These are phyloP conservation scores for Planiliza haematocheilus DNA, from an alignment of 2,113 vertebrate genomes.

Conservation along the genomic window DNA sequence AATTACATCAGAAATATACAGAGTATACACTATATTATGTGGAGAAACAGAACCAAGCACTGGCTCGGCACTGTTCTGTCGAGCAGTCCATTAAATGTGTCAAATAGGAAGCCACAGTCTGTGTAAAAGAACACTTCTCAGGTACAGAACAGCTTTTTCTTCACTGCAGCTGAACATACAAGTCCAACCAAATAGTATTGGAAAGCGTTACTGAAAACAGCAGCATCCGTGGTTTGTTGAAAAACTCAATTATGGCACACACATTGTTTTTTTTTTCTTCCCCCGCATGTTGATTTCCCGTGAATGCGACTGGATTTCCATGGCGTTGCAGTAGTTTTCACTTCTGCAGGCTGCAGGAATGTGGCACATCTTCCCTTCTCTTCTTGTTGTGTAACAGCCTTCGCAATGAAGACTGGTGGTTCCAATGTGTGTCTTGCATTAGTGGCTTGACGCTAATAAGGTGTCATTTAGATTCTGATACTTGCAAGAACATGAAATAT, in stretches of 20 bases:
- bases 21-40: no score
- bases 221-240: background rate
- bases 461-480: background rate
- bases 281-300: no score
- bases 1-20: no score
- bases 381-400: conserved; percentile 60
- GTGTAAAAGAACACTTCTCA: conserved; percentile 1
- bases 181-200: background rate
- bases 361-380: conserved; percentile 56
- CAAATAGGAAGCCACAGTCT: background rate
- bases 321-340: conserved; percentile 56
- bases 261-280: background rate
- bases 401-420: conserved; percentile 27
- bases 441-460: background rate
- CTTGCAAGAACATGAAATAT: background rate
- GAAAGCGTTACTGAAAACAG: background rate
- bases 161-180: background rate
- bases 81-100: background rate
- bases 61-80: background rate
- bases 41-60: background rate
- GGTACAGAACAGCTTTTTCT: background rate
- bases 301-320: no score
- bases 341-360: conserved; percentile 74
- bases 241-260: background rate
- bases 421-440: conserved; percentile 9